phyloP scores from a whole-genome alignment of 2,888 invertebrate genomes.

The Atethmia centrago region DNA sequence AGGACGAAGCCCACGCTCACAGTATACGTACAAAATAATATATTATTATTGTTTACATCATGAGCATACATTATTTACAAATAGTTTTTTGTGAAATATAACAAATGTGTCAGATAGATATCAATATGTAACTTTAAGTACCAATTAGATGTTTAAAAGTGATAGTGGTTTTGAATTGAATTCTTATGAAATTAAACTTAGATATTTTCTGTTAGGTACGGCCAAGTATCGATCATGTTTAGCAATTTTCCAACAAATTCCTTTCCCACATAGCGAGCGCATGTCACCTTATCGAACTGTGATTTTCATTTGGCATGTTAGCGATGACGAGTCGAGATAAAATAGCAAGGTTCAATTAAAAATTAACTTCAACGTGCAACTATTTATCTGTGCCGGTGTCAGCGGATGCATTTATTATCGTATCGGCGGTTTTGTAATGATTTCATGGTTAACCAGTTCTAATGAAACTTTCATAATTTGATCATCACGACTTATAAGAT shows the following conservation, averaged over 20 bases:
- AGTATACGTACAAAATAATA: constrained; percentile 9
- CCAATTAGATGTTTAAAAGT: background rate
- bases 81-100: no score
- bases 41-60: constrained; percentile 20
- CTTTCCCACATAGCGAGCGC: no score
- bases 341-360: no score
- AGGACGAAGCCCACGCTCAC: constrained; percentile 46
- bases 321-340: no score
- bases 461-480: constrained; percentile 16
- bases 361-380: no score
- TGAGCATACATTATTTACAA: background rate
- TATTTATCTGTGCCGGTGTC: background rate
- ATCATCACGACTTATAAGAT: background rate
- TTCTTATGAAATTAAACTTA: background rate
- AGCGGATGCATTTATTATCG: background rate
- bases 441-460: constrained; percentile 1
- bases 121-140: background rate
- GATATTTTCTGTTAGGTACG: background rate
- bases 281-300: no score
- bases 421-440: background rate
- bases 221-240: no score
- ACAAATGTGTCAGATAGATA: background rate
- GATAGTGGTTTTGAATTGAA: background rate
- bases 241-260: no score
- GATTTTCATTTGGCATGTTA: no score